These are phyloP conservation scores for Archips crataeganus DNA, from an alignment of 2,888 invertebrate species.

Conservation along the genomic window DNA sequence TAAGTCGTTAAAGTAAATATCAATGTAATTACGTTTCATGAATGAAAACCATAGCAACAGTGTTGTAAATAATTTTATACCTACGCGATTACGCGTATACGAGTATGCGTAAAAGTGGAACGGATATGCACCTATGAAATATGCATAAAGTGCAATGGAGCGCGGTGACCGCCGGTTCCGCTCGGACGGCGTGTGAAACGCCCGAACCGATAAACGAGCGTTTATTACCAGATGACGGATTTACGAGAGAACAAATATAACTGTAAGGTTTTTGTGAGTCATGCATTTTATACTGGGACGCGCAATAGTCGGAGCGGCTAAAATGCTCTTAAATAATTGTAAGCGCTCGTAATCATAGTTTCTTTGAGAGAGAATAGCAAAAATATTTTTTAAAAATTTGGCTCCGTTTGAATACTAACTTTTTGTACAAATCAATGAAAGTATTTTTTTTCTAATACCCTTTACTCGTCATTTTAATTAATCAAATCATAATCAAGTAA, in stretches of 20 bases:
- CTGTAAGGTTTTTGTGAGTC: background rate
- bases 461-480: too few species aligned
- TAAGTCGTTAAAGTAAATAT: background rate
- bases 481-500: too few species aligned
- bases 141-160: slow-evolving; percentile 62
- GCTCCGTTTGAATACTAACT: too few species aligned
- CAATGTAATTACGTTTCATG: slow-evolving; percentile 30
- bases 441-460: too few species aligned
- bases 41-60: slow-evolving; percentile 53
- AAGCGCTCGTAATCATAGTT: background rate
- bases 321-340: background rate
- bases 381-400: too few species aligned
- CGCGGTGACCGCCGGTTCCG: slow-evolving; percentile 72
- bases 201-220: slow-evolving; percentile 30
- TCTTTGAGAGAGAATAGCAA: background rate
- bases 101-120: slow-evolving; percentile 71
- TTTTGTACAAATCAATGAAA: too few species aligned
- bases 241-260: background rate
- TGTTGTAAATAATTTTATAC: slow-evolving; percentile 40
- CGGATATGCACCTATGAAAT: slow-evolving; percentile 70
- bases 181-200: slow-evolving; percentile 62
- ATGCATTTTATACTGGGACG: background rate
- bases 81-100: slow-evolving; percentile 48
- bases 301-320: too few species aligned
- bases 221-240: slow-evolving; percentile 1